These are phyloP conservation scores for Hylia prasina DNA, from an alignment of 2,113 vertebrate genomes.

Conservation along the genomic window DNA sequence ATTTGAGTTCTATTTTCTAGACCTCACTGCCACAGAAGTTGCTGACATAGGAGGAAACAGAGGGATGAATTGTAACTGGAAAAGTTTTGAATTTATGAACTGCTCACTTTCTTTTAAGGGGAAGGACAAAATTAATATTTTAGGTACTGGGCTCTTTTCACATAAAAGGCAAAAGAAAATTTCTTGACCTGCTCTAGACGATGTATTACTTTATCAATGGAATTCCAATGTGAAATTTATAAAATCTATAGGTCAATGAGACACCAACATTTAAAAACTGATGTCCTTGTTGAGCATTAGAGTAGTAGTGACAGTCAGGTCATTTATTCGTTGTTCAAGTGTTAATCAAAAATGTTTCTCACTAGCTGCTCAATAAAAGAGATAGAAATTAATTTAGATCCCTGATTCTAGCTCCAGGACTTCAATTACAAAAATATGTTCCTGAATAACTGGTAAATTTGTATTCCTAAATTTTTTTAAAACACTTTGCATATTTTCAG, in stretches of 20 bases:
- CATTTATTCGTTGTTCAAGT: background rate
- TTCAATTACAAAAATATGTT: background rate
- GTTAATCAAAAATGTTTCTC: background rate
- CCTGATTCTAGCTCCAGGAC: background rate
- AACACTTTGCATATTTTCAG: background rate
- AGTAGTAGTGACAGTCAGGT: background rate
- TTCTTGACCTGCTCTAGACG: background rate
- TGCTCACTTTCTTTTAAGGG: background rate
- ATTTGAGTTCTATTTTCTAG: background rate
- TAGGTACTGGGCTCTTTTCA: background rate
- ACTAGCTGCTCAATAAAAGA: background rate
- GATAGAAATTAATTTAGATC: background rate
- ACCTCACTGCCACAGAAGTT: background rate
- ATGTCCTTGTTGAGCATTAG: background rate
- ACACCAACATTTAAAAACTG: background rate
- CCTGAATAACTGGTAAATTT: background rate
- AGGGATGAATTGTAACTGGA: background rate
- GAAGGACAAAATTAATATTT: background rate
- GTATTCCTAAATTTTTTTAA: background rate
- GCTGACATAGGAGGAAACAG: background rate
- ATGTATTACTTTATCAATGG: background rate
- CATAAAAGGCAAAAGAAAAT: background rate
- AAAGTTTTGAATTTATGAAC: background rate
- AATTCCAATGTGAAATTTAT: background rate
- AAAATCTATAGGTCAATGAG: background rate